phyloP scores from a whole-genome alignment of 2,113 vertebrate genomes.

The Gavialis gangeticus region DNA sequence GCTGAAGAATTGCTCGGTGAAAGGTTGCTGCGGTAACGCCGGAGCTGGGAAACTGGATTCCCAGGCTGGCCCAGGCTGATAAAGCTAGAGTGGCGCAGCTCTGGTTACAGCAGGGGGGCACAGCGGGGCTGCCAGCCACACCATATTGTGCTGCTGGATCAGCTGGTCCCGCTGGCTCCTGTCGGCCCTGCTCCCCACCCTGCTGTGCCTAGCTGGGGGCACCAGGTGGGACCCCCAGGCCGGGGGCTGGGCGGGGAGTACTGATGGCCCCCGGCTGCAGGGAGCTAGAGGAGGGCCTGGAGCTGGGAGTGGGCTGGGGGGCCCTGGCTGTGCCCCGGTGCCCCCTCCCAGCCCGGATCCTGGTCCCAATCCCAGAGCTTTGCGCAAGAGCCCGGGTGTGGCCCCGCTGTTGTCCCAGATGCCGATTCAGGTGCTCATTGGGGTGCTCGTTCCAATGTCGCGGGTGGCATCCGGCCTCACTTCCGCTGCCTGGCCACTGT shows the following conservation, averaged over 20 bases:
- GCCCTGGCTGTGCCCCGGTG: neutral
- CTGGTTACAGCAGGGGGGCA: slow-evolving; percentile 7
- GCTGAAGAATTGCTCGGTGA: neutral
- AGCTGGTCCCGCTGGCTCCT: neutral
- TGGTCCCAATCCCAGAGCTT: neutral
- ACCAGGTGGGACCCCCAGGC: neutral
- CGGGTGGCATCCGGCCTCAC: neutral
- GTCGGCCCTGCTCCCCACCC: neutral
- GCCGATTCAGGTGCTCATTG: neutral
- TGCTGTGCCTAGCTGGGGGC: too few relatives aligned
- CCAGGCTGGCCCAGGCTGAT: neutral
- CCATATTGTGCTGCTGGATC: too few relatives aligned
- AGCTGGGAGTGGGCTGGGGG: accelerated
- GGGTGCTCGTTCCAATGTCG: neutral
- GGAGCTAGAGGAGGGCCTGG: neutral
- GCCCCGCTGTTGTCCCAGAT: neutral
- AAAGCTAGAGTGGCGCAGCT: neutral
- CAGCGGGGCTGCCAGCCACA: accelerated
- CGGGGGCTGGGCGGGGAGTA: accelerated
- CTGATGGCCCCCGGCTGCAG: accelerated
- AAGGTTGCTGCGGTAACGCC: slow-evolving; percentile 49
- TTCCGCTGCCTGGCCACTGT: neutral
- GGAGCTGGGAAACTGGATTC: slow-evolving; percentile 52
- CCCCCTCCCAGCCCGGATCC: too few relatives aligned
- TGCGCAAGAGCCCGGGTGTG: neutral